These are phyloP conservation scores for Scolopax bukidnonensis DNA, from an alignment of 2,797 vertebrate genomes.

Conservation along the genomic window DNA sequence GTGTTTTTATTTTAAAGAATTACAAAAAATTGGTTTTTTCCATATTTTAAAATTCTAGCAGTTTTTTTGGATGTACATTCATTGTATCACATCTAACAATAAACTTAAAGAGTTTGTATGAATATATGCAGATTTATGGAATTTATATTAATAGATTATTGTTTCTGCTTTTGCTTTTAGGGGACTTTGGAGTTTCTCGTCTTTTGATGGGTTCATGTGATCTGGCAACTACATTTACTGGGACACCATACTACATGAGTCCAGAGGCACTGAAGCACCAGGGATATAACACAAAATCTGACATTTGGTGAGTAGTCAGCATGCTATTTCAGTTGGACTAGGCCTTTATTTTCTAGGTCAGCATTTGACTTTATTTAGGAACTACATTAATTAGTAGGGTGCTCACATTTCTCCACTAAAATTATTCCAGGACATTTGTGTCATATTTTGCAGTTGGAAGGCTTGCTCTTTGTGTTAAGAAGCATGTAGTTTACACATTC, in stretches of 20 bases:
- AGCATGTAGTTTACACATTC: neutral
- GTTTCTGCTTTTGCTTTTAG: constrained; percentile 70
- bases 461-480: neutral
- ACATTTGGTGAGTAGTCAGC: constrained; percentile 85
- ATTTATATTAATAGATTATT: neutral
- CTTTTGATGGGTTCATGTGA: constrained; percentile 88
- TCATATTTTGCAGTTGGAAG: neutral
- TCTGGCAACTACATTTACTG: constrained; percentile 88
- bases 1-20: neutral
- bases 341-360: neutral
- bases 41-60: neutral
- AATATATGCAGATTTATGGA: neutral
- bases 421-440: neutral
- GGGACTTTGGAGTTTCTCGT: constrained; percentile 89
- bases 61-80: neutral
- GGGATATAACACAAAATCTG: constrained; percentile 88
- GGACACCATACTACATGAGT: constrained; percentile 90
- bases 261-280: constrained; percentile 87
- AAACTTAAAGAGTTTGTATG: neutral
- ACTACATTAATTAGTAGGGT: neutral
- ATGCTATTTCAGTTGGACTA: neutral
- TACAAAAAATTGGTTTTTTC: neutral
- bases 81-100: neutral
- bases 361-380: neutral
- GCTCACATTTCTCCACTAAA: neutral